Conservation (phyloP, 2,888 invertebrate genomes). For the Trileptium ribeirensis region DNA sequence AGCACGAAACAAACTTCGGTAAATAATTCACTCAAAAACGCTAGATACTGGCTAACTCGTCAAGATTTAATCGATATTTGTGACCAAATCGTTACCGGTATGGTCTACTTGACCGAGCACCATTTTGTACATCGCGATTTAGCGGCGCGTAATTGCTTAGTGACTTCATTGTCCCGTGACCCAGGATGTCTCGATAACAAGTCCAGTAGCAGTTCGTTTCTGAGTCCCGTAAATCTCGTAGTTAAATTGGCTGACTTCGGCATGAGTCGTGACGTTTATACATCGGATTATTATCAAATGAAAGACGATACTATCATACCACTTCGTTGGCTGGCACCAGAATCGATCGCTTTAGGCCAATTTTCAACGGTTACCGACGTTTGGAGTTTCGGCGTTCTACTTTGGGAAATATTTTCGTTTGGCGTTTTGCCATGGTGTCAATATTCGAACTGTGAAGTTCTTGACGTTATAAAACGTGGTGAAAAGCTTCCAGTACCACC, state of each 20-base stretch:
- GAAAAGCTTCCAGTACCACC: background rate
- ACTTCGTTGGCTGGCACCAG: background rate
- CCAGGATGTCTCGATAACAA: too few species aligned
- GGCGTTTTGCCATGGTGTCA: slow-evolving; percentile 2
- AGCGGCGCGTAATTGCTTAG: background rate
- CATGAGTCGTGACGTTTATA: slow-evolving; percentile 5
- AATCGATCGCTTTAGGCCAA: background rate
- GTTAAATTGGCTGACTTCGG: slow-evolving; percentile 5
- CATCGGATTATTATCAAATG: background rate
- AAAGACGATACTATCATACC: background rate
- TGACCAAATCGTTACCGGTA: background rate
- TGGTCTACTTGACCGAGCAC: background rate
- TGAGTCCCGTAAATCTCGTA: background rate
- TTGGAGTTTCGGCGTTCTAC: background rate
- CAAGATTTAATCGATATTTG: background rate
- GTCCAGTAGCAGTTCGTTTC: too few species aligned
- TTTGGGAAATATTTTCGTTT: background rate
- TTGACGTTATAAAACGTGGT: background rate
- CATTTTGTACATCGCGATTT: slow-evolving; percentile 10
- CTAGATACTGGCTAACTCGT: background rate
- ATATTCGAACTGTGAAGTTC: background rate
- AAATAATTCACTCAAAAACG: background rate
- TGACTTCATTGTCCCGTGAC: too few species aligned
- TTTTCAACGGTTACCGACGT: background rate
- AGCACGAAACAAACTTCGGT: too few species aligned